These are phyloP conservation scores for Pissodes strobi DNA, from an alignment of 1,140 invertebrate species.

Conservation along the genomic window DNA sequence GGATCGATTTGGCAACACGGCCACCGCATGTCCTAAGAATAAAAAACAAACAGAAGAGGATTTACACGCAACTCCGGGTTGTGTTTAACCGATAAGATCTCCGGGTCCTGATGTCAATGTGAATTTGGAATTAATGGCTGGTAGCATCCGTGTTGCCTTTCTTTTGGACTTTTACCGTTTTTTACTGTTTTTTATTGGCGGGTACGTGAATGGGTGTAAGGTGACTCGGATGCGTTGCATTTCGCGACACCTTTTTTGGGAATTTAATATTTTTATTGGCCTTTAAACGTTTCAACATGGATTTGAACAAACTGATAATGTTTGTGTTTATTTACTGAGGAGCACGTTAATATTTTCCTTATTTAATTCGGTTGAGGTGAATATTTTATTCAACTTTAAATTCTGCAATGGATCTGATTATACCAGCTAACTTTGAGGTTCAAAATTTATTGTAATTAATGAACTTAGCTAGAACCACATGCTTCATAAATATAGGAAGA, in stretches of 20 bases:
- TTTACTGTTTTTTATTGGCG: conserved; percentile 3
- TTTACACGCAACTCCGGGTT: conserved; percentile 27
- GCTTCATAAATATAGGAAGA: too few relatives aligned
- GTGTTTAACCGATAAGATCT: conserved; percentile 30
- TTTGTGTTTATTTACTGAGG: conserved; percentile 12
- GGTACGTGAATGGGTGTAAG: conserved; percentile 19
- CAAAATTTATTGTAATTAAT: too few relatives aligned
- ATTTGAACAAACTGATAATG: neutral
- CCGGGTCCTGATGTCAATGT: conserved; percentile 30
- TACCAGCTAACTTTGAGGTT: too few relatives aligned
- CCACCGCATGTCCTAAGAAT: neutral
- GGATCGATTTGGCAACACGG: conserved; percentile 7
- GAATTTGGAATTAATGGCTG: conserved; percentile 29
- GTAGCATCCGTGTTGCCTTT: conserved; percentile 28
- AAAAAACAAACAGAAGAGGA: conserved; percentile 12
- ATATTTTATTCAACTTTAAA: too few relatives aligned
- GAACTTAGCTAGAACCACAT: too few relatives aligned
- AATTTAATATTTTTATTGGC: conserved; percentile 27
- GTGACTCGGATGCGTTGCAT: conserved; percentile 15
- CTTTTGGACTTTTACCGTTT: conserved; percentile 4
- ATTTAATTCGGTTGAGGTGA: too few relatives aligned
- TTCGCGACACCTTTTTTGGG: conserved; percentile 22
- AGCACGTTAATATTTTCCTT: conserved; percentile 9
- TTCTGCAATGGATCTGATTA: too few relatives aligned
- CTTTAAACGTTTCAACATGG: conserved; percentile 18